Percentiles rank a stretch among this genome's conserved stretches.
Conservation (phyloP, 1,140 invertebrate genomes). For the Papilio aristodemus region DNA sequence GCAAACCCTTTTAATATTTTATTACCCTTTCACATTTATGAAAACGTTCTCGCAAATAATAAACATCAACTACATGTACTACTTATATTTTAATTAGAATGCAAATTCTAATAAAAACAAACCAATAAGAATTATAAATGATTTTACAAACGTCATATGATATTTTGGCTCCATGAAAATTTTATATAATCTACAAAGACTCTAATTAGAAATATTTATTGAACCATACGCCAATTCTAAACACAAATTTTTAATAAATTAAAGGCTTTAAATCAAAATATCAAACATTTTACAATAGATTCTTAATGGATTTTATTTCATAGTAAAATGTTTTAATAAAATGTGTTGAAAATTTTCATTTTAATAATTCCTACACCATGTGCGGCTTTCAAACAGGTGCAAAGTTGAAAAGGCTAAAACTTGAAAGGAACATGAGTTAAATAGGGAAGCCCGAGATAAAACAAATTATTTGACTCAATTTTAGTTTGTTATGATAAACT, state of each 20-base stretch:
- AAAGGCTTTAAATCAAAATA: neutral
- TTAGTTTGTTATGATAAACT: constrained; percentile 3
- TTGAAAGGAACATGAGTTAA: constrained; percentile 2
- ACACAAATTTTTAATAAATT: neutral
- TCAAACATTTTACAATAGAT: neutral
- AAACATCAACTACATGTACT: constrained; percentile 7
- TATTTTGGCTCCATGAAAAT: neutral
- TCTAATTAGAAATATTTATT: no score
- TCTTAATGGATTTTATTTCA: neutral
- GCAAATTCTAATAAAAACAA: neutral
- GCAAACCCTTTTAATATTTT: constrained; percentile 25
- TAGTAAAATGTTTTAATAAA: neutral
- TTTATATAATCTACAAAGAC: no score
- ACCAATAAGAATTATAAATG: neutral
- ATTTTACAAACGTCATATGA: neutral
- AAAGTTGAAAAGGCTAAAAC: neutral
- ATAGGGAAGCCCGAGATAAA: constrained; percentile 1
- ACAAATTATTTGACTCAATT: neutral
- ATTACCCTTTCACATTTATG: constrained; percentile 17
- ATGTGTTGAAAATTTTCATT: neutral
- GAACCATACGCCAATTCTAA: neutral
- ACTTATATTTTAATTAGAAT: neutral
- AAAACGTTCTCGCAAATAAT: neutral
- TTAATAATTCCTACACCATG: neutral
- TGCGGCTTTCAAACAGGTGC: constrained; percentile 3